Percentiles rank a stretch among this genome's conserved stretches.
Evolutionary conservation across 2,888 invertebrate species (phyloP).

Genomic region (Lottia gigantea): DNA sequence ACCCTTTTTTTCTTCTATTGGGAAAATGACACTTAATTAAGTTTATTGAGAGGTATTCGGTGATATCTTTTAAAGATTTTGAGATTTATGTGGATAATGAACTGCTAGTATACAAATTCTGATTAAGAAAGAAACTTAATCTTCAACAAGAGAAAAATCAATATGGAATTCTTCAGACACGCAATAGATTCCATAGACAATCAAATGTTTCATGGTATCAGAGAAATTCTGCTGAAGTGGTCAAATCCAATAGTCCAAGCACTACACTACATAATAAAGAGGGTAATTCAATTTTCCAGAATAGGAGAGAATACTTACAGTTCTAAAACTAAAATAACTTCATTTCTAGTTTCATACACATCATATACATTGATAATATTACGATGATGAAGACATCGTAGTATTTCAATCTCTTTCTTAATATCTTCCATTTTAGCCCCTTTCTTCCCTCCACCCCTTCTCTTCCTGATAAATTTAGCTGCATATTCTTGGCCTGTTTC

Average conservation of each 20-base stretch:
- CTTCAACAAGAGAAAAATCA: too few species aligned
- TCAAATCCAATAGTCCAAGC: neutral
- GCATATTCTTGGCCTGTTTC: conserved; percentile 73
- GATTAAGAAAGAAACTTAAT: too few species aligned
- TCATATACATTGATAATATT: conserved; percentile 75
- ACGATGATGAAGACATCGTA: conserved; percentile 73
- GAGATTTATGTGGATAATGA: too few species aligned
- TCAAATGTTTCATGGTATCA: neutral
- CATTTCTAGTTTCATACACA: conserved; percentile 74
- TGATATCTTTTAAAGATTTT: too few species aligned
- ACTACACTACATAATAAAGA: too few species aligned
- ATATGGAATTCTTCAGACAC: too few species aligned
- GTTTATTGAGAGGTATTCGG: too few species aligned
- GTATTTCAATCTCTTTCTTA: conserved; percentile 73
- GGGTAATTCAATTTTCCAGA: too few species aligned
- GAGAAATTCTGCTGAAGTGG: neutral
- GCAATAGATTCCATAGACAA: too few species aligned
- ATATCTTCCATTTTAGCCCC: conserved; percentile 75
- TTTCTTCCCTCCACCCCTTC: conserved; percentile 70
- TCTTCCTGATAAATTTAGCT: conserved; percentile 76
- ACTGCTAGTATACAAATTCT: too few species aligned
- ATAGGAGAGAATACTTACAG: conserved; percentile 68
- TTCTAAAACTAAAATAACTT: conserved; percentile 75
- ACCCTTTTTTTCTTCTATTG: too few species aligned
- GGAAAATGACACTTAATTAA: too few species aligned